These are phyloP conservation scores for Caenorhabditis wallacei DNA, from an alignment of 2,888 invertebrate species.

Conservation along the genomic window DNA sequence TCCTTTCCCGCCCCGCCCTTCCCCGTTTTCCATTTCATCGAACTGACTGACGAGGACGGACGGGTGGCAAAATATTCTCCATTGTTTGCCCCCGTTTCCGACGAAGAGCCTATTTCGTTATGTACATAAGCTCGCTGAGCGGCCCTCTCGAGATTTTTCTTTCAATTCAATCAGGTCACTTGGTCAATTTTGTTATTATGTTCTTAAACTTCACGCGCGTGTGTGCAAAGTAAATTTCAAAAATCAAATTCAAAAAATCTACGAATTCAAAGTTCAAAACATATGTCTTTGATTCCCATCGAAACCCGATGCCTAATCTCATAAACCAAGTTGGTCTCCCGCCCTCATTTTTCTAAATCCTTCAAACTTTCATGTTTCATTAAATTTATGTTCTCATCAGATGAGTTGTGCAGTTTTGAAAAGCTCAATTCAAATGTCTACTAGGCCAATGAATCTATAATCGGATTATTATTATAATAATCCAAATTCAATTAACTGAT, in stretches of 20 bases:
- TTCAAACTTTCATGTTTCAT: no score
- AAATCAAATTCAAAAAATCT: background rate
- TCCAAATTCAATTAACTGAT: no score
- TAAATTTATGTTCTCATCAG: no score
- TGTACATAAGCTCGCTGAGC: conserved; percentile 19
- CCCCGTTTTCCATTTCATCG: conserved; percentile 48
- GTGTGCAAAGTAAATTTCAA: background rate
- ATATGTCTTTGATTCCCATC: no score
- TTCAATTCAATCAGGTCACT: conserved; percentile 53
- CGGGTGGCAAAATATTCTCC: conserved; percentile 57
- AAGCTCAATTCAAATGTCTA: no score
- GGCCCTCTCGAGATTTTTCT: conserved; percentile 11
- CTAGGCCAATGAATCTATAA: no score
- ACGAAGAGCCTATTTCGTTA: conserved; percentile 23
- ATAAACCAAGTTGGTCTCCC: no score
- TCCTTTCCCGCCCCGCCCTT: conserved; percentile 18
- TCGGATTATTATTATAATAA: no score
- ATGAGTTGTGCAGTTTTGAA: no score
- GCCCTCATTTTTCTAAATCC: no score
- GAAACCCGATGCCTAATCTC: no score
- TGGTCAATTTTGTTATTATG: conserved; percentile 28
- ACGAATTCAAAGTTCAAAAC: no score
- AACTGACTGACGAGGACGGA: conserved; percentile 44
- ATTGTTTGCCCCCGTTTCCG: conserved; percentile 58
- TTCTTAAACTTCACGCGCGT: conserved; percentile 17